Base-by-base conservation (phyloP, 2,888 invertebrate species). In the Lepetodrilus schrolli region DNA sequence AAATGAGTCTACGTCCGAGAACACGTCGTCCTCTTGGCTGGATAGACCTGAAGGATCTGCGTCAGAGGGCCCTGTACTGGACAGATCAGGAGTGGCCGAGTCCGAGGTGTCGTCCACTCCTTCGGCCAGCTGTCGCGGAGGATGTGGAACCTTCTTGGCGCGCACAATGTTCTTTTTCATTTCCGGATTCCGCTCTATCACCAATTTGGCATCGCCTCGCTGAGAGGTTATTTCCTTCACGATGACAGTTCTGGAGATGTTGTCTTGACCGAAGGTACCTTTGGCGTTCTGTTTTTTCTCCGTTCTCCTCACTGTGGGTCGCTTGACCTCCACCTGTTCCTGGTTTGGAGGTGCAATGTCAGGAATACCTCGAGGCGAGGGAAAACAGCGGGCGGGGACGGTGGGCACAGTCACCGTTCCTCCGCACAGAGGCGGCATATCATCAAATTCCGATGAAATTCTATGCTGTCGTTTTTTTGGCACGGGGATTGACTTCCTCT, bases 301-400 rank as follows among this genome's bases (percentile, higher is more conserved):
- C 4, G 30, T 70, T 49, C 73, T 72, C 36, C 70, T 77, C 23
- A 74, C 65, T 1, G 76, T 74, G 17, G 80, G 80, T 21, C 82
- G 48, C 23, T 75, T 74, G 1, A 78, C 75, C 49, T 82, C 82
- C 21, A 83, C 77, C 72, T 82, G 77, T 48, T 82, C 82, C 4
- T 81, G 76, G 34, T 78, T 76, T 4, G 83, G 82, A 1, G 82
- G 81, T 0, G 81, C 78, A 0, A 78, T 71, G 66, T 82, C 83
- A n/a, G 78, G 26, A 13, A 30, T 23, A 30, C 34, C 26, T 30
- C n/a, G 30, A 8, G 30, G 34, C 17, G 58, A 58, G 30, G 58
- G 58, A 7, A n/a, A n/a, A 17, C 34, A 17, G 17, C 13, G n/a
- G 17, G 13, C 47, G 13, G 47, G 66, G 30, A 66, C 66, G 34